phyloP scores from a whole-genome alignment of 2,888 invertebrate genomes.

The Andrena camellia region DNA sequence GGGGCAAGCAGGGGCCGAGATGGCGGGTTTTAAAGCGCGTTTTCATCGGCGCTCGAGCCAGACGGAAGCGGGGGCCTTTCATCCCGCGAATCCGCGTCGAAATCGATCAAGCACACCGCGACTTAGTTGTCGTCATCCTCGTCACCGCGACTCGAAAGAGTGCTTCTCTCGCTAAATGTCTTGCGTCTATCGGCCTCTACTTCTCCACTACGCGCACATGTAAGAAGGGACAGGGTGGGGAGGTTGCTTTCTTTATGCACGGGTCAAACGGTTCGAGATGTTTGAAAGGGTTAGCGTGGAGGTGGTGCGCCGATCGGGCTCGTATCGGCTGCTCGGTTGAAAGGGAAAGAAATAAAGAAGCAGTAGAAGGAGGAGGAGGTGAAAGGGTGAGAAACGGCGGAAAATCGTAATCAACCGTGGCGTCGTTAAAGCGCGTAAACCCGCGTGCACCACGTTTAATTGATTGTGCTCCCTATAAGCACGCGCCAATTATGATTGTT shows the following conservation, averaged over 20 bases:
- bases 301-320: no score
- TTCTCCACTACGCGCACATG: no score
- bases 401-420: constrained; percentile 35
- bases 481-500: constrained; percentile 68
- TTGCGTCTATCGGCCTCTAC: background rate
- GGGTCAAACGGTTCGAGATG: no score
- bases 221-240: no score
- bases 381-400: constrained; percentile 2
- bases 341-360: background rate
- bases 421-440: constrained; percentile 29
- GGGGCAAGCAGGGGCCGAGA: background rate
- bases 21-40: background rate
- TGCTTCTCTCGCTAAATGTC: background rate
- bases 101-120: constrained; percentile 8
- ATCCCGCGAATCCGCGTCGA: constrained; percentile 1
- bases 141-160: background rate
- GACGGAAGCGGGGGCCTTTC: constrained; percentile 1
- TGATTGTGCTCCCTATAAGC: constrained; percentile 61
- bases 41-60: background rate
- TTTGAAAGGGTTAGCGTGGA: no score
- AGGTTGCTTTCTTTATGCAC: no score
- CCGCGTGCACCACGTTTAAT: constrained; percentile 60
- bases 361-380: background rate
- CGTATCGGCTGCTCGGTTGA: background rate
- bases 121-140: background rate